phyloP scores from a whole-genome alignment of 2,797 vertebrate species.

The Schizothorax lantsangensis region DNA sequence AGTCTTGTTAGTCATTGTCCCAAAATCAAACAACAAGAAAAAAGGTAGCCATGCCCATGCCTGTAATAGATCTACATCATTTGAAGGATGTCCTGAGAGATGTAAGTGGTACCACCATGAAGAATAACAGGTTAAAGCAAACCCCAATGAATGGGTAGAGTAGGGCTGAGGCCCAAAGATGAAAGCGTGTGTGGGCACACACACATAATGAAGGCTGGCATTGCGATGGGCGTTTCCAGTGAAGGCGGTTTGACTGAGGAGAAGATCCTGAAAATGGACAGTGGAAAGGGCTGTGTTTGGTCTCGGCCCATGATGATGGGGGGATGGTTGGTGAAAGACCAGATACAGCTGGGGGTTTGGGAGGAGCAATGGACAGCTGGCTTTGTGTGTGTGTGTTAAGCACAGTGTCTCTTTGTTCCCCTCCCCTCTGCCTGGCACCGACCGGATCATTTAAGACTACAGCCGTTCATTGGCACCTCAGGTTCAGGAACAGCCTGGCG shows the following conservation, averaged over 20 bases:
- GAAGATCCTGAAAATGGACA: conserved; percentile 42
- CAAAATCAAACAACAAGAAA: conserved; percentile 73
- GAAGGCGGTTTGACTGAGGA: conserved; percentile 12
- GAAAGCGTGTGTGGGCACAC: conserved; percentile 34
- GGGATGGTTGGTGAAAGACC: conserved; percentile 64
- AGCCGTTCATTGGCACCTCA: conserved; percentile 67
- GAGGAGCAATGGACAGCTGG: conserved; percentile 77
- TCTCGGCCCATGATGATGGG: conserved; percentile 32
- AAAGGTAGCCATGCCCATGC: conserved; percentile 61
- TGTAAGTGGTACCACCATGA: conserved; percentile 60
- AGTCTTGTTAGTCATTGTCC: conserved; percentile 24
- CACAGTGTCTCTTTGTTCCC: conserved; percentile 79
- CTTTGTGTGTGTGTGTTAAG: conserved; percentile 49
- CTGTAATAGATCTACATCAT: conserved; percentile 67
- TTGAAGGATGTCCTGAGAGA: conserved; percentile 53
- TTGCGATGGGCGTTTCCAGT: conserved; percentile 50
- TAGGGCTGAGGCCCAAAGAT: conserved; percentile 30
- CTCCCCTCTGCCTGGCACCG: conserved; percentile 73
- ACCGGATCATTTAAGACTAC: conserved; percentile 73
- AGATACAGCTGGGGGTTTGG: conserved; percentile 73
- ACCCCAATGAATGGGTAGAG: conserved; percentile 68
- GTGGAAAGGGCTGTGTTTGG: conserved; percentile 32
- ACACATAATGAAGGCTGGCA: conserved; percentile 44
- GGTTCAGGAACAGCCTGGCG: conserved; percentile 31
- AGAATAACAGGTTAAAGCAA: conserved; percentile 68